A percentile compares a stretch with the other conserved stretches of the same genome.
Evolutionary conservation across 2,113 vertebrate genomes (phyloP).

Genomic region (Tautogolabrus adspersus): DNA sequence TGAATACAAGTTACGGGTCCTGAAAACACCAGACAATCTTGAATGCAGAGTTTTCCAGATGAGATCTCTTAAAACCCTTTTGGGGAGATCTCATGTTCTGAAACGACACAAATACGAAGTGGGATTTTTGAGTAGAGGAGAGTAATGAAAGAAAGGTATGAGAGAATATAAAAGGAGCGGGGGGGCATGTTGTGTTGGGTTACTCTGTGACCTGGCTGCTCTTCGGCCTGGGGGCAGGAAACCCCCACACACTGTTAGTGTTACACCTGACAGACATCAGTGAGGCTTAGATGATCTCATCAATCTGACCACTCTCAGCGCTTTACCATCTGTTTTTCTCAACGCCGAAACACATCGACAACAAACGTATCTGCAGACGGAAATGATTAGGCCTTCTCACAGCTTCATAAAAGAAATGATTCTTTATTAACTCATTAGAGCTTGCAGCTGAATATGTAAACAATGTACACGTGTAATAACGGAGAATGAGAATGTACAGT

Average conservation of each 20-base stretch:
- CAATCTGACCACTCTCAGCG: slow-evolving; percentile 32
- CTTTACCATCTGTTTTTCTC: slow-evolving; percentile 25
- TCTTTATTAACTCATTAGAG: slow-evolving; percentile 45
- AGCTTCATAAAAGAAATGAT: slow-evolving; percentile 12
- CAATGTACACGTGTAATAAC: background rate
- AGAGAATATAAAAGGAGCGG: slow-evolving; percentile 44
- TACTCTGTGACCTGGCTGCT: slow-evolving; percentile 40
- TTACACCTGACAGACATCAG: slow-evolving; percentile 64
- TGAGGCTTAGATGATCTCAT: slow-evolving; percentile 52
- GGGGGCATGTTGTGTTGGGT: slow-evolving; percentile 44
- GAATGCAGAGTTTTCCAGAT: slow-evolving; percentile 17
- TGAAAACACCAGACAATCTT: slow-evolving; percentile 8
- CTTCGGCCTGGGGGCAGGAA: slow-evolving; percentile 41
- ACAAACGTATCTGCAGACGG: slow-evolving; percentile 17
- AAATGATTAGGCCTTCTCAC: background rate
- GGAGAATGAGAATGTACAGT: slow-evolving; percentile 5
- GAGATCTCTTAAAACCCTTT: slow-evolving; percentile 4
- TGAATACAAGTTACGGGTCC: background rate
- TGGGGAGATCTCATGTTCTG: slow-evolving; percentile 18
- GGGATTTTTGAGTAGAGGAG: slow-evolving; percentile 18
- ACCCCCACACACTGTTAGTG: slow-evolving; percentile 38
- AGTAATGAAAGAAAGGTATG: slow-evolving; percentile 20
- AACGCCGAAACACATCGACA: slow-evolving; percentile 17
- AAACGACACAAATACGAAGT: slow-evolving; percentile 15
- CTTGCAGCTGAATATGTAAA: slow-evolving; percentile 1